phyloP scores from a whole-genome alignment of 2,113 vertebrate species.

The Eidolon helvum region DNA sequence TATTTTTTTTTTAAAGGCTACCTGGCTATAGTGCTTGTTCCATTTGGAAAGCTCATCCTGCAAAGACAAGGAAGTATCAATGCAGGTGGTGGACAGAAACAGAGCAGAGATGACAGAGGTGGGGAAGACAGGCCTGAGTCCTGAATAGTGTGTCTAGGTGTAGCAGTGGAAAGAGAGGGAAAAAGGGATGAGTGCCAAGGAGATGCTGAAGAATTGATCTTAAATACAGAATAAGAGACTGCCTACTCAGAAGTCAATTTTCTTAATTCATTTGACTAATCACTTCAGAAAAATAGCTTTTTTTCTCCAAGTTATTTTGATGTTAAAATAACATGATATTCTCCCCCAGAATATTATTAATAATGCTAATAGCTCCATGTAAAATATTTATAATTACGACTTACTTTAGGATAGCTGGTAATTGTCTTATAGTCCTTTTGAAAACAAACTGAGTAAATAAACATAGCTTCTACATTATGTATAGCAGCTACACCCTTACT shows the following conservation, averaged over 20 bases:
- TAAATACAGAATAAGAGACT: neutral
- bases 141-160: neutral
- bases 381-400: conserved; percentile 29
- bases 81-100: neutral
- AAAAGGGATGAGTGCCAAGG: neutral
- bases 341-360: neutral
- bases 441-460: conserved; percentile 30
- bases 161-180: neutral
- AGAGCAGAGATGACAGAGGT: neutral
- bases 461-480: neutral
- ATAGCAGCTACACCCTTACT: neutral
- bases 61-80: neutral
- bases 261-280: conserved; percentile 13
- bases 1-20: neutral
- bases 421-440: neutral
- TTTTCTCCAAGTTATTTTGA: neutral
- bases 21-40: neutral
- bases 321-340: neutral
- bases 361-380: neutral
- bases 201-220: neutral
- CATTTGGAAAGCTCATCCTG: neutral
- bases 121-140: neutral
- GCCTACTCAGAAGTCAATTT: neutral
- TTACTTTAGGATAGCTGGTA: conserved; percentile 37
- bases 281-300: conserved; percentile 25